These are phyloP conservation scores for Drosophila heteroneura DNA, from an alignment of 2,888 invertebrate species.

Conservation along the genomic window DNA sequence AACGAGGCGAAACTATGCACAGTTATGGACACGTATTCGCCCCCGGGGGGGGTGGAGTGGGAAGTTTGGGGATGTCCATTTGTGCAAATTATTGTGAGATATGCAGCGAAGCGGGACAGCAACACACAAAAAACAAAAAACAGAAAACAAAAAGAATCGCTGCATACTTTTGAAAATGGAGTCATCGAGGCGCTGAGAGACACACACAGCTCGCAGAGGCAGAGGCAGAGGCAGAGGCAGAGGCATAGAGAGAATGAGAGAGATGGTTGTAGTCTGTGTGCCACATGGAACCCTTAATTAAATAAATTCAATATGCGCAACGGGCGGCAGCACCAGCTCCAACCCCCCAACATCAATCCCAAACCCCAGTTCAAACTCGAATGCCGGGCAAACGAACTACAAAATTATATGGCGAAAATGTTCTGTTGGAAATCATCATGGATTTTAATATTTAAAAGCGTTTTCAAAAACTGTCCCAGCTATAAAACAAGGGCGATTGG, in stretches of 20 bases:
- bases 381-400: constrained; percentile 50
- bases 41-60: neutral
- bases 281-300: constrained; percentile 83
- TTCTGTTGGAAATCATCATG: constrained; percentile 82
- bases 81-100: constrained; percentile 80
- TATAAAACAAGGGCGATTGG: constrained; percentile 9
- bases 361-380: constrained; percentile 24
- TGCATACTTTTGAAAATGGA: constrained; percentile 81
- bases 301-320: constrained; percentile 85
- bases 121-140: constrained; percentile 31
- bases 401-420: constrained; percentile 76
- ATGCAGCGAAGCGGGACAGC: constrained; percentile 36
- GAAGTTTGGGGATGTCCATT: constrained; percentile 53
- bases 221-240: neutral
- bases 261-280: constrained; percentile 28
- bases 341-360: neutral
- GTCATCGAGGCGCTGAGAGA: constrained; percentile 78
- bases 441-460: constrained; percentile 84
- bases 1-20: constrained; percentile 61
- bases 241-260: neutral
- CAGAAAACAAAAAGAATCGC: constrained; percentile 45
- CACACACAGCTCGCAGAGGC: constrained; percentile 6
- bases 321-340: constrained; percentile 56
- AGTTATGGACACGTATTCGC: constrained; percentile 68
- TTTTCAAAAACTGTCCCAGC: constrained; percentile 75